These are phyloP conservation scores for Stegodyphus mimosarum DNA, from an alignment of 1,140 invertebrate species.

Conservation along the genomic window DNA sequence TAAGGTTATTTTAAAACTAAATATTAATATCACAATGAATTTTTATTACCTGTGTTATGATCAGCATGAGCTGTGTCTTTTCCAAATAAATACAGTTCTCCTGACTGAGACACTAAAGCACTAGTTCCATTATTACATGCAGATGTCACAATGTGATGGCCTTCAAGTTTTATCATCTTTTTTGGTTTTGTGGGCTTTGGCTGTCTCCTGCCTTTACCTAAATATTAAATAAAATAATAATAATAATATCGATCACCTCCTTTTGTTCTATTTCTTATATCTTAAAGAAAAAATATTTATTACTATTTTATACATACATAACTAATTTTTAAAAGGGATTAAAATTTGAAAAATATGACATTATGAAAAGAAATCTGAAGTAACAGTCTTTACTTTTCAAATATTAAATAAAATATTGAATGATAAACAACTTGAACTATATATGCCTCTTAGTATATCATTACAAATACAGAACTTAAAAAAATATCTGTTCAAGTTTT, in stretches of 20 bases:
- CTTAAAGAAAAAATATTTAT: not conserved
- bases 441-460: no score
- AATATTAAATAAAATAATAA: not conserved
- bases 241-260: no score
- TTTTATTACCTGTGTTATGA: constrained; percentile 73
- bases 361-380: no score
- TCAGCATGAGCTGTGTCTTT: constrained; percentile 94
- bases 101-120: constrained; percentile 88
- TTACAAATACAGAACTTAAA: no score
- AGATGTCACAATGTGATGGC: constrained; percentile 81
- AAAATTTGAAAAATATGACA: no score
- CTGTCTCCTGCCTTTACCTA: constrained; percentile 82
- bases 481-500: no score
- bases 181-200: constrained; percentile 92
- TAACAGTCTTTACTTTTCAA: no score
- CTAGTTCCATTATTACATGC: constrained; percentile 96
- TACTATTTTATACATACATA: not conserved
- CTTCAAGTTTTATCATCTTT: constrained; percentile 90
- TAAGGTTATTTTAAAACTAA: not conserved
- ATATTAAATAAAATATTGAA: no score
- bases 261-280: no score
- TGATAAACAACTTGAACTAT: no score
- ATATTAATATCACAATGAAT: not conserved
- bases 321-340: no score
- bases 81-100: constrained; percentile 91